Conservation (phyloP, 2,888 invertebrate species). For the Periphyllus acericola region DNA sequence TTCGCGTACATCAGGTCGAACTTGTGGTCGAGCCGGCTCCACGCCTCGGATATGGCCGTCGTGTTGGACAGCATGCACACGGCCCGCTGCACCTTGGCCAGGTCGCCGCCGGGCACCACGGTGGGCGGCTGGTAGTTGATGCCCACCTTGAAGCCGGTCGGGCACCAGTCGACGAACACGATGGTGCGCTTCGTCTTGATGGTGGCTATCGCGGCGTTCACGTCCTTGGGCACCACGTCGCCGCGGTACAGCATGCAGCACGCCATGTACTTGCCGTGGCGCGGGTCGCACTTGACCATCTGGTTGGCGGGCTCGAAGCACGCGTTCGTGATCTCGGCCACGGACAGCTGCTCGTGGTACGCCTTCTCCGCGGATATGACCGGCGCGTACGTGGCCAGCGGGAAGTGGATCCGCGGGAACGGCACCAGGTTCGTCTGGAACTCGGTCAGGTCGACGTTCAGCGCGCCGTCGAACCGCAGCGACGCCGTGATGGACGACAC, state of each 20-base stretch:
- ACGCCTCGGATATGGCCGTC: constrained; percentile 81
- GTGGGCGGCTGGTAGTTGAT: constrained; percentile 73
- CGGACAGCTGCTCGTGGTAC: constrained; percentile 71
- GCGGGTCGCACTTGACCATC: constrained; percentile 70
- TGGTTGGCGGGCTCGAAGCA: constrained; percentile 74
- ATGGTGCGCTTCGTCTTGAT: constrained; percentile 73
- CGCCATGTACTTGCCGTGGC: constrained; percentile 70
- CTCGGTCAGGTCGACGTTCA: constrained; percentile 75
- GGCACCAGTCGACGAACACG: constrained; percentile 70
- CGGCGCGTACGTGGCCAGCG: constrained; percentile 72
- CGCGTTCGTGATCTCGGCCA: constrained; percentile 73
- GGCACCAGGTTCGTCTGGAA: constrained; percentile 73
- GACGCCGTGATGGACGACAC: constrained; percentile 80
- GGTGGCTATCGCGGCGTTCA: constrained; percentile 72
- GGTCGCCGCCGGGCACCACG: constrained; percentile 93
- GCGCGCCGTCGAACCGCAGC: constrained; percentile 72
- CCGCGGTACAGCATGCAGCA: constrained; percentile 72
- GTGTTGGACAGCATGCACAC: constrained; percentile 98
- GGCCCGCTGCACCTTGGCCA: constrained; percentile 94
- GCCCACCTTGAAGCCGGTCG: constrained; percentile 67
- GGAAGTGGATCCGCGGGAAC: constrained; percentile 75
- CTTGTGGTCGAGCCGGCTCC: constrained; percentile 76
- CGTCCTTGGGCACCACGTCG: constrained; percentile 75
- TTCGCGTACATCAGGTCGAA: constrained; percentile 78
- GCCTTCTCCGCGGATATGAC: constrained; percentile 71